A percentile compares a stretch with the other conserved stretches of the same genome.
Evolutionary conservation across 2,113 vertebrate species (phyloP).

Genomic region (Sphaerodactylus townsendi): DNA sequence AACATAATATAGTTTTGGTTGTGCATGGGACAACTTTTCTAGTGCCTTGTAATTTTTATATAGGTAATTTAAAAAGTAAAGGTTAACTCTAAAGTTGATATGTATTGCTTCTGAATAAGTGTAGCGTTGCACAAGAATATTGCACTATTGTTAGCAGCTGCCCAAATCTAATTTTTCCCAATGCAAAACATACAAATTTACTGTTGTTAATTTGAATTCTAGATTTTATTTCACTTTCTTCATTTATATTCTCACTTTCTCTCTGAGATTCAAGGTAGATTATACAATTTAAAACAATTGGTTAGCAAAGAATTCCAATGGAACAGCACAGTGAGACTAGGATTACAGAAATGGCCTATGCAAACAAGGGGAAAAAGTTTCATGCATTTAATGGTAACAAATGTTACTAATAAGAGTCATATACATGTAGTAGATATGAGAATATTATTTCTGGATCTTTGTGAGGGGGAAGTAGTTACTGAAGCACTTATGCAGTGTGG

Average conservation of each 20-base stretch:
- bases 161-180: background rate
- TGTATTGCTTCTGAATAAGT: background rate
- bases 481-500: background rate
- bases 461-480: background rate
- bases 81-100: rapidly evolving
- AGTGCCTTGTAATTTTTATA: background rate
- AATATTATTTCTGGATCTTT: background rate
- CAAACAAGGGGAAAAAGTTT: too few species aligned
- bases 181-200: background rate
- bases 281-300: too few species aligned
- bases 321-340: too few species aligned
- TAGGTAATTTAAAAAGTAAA: conserved; percentile 6
- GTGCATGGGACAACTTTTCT: background rate
- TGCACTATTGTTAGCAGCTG: background rate
- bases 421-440: background rate
- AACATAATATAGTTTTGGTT: conserved; percentile 40
- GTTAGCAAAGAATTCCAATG: too few species aligned
- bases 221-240: too few species aligned
- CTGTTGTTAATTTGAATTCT: background rate
- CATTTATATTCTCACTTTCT: too few species aligned
- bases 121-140: background rate
- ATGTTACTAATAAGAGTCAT: background rate
- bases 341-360: too few species aligned
- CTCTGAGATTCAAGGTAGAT: too few species aligned
- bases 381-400: too few species aligned